Base-by-base conservation (phyloP, 1,140 invertebrate genomes). In the Drosophila kurseongensis region DNA sequence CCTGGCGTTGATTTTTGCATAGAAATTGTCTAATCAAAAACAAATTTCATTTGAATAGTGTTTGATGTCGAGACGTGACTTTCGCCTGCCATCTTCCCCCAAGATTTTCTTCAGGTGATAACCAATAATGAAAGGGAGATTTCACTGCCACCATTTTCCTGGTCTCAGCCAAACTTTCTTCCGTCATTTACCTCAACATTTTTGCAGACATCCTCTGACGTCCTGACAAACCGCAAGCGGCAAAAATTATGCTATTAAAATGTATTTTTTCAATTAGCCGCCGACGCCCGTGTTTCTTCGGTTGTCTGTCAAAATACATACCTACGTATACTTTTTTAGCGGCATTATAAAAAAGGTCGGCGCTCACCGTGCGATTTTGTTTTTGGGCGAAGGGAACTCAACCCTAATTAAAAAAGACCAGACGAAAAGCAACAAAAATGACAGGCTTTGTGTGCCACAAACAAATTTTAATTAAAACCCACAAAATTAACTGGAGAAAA, bases 401-500 rank as follows among this genome's bases (percentile, higher is more conserved):
- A 72, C 68, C 68, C 68, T 72, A 71, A 72, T 72, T 71, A 72
- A 66, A 71, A 69, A 72, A 50, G 42, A 71, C 65, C 66, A 71
- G 66, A 58, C 36, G 14, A 48, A 71, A 57, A 41, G 67, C 51
- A 29, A 38, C 50, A 55, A 71, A 71, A 57, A 56, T 27, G 14
- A 18, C 42, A 50, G 68, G 44, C 66, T 72, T 72, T 72, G 54
- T 71, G 42, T 58, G 66, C 52, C 6, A 66, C 65, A 72, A 72
- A 72, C 68, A 72, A 72, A 72, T 72, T 72, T 72, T 72, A 72
- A 72, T 72, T 72, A 72, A 71, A 69, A 72, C 68, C 68, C 68
- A 36, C 68, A 72, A 71, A 72, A 72, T 72, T 71, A 72, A 72
- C 65, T 72, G 44, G 18, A 71, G 67, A 71, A 72, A 71, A 72